phyloP scores from a whole-genome alignment of 2,888 invertebrate genomes.

The Antheraea yamamai region DNA sequence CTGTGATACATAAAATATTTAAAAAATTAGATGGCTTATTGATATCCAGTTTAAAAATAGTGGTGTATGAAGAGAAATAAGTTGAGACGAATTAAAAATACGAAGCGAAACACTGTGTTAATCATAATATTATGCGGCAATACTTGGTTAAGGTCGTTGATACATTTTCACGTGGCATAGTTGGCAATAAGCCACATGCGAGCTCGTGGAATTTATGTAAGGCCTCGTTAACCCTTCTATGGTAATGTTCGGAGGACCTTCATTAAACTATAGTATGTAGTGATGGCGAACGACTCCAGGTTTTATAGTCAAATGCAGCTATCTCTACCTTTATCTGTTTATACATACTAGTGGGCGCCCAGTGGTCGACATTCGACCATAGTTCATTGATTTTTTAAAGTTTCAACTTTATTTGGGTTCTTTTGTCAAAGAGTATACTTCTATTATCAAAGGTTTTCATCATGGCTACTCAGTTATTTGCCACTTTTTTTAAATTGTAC shows the following conservation, averaged over 20 bases:
- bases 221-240: not conserved
- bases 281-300: not conserved
- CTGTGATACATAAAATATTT: not conserved
- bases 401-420: too few relatives aligned
- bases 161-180: not conserved
- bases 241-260: not conserved
- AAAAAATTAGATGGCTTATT: not conserved
- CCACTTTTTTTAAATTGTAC: too few relatives aligned
- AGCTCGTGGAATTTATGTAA: conserved; percentile 5
- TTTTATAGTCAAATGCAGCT: not conserved
- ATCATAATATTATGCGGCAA: not conserved
- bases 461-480: too few relatives aligned
- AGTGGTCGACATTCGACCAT: too few relatives aligned
- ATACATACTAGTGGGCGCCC: too few relatives aligned
- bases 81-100: too few relatives aligned
- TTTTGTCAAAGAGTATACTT: too few relatives aligned
- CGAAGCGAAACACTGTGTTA: not conserved
- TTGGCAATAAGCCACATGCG: not conserved
- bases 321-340: not conserved
- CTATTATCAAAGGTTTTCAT: too few relatives aligned
- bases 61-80: too few relatives aligned
- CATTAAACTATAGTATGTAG: not conserved
- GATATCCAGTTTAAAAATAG: not conserved
- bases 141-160: not conserved
- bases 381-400: too few relatives aligned